Percentiles rank a stretch among this genome's conserved stretches.
Evolutionary conservation across 1,140 invertebrate species (phyloP).

Genomic region (Drosophila subobscura): DNA sequence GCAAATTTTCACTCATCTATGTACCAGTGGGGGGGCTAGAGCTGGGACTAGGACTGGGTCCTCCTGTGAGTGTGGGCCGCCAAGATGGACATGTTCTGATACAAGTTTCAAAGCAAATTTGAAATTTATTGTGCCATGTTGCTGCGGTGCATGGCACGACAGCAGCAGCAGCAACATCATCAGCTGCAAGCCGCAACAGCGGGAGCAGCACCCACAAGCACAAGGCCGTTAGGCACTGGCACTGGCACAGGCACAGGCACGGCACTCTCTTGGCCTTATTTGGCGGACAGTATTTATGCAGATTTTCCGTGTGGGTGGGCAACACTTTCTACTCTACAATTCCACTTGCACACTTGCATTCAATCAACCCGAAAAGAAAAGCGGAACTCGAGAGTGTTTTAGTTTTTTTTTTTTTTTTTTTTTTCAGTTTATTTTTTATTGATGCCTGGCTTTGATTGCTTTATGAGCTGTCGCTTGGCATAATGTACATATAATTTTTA

Average conservation of each 20-base stretch:
- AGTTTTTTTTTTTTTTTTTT: constrained; percentile 15
- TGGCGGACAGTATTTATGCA: constrained; percentile 64
- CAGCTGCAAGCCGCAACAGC: constrained; percentile 44
- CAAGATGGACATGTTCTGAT: constrained; percentile 80
- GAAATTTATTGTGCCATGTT: constrained; percentile 74
- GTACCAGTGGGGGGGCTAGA: constrained; percentile 9
- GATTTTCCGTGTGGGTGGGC: constrained; percentile 65
- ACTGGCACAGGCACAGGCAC: constrained; percentile 19
- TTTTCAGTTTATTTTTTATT: constrained; percentile 17
- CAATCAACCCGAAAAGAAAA: constrained; percentile 33
- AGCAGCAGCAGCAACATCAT: constrained; percentile 56
- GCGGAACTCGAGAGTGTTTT: constrained; percentile 15
- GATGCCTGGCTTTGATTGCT: constrained; percentile 49
- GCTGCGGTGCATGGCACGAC: constrained; percentile 30
- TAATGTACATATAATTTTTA: constrained; percentile 64
- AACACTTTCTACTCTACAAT: constrained; percentile 67
- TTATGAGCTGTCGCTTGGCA: constrained; percentile 51
- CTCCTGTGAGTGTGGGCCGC: constrained; percentile 58
- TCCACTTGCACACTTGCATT: constrained; percentile 56
- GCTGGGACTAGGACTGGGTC: not conserved
- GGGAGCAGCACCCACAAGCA: constrained; percentile 62
- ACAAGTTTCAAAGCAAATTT: constrained; percentile 80
- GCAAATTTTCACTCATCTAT: constrained; percentile 64
- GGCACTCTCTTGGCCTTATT: constrained; percentile 66
- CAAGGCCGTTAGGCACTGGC: constrained; percentile 32